Evolutionary conservation across 2,113 vertebrate genomes (phyloP).

Genomic region (Mohoua ochrocephala): DNA sequence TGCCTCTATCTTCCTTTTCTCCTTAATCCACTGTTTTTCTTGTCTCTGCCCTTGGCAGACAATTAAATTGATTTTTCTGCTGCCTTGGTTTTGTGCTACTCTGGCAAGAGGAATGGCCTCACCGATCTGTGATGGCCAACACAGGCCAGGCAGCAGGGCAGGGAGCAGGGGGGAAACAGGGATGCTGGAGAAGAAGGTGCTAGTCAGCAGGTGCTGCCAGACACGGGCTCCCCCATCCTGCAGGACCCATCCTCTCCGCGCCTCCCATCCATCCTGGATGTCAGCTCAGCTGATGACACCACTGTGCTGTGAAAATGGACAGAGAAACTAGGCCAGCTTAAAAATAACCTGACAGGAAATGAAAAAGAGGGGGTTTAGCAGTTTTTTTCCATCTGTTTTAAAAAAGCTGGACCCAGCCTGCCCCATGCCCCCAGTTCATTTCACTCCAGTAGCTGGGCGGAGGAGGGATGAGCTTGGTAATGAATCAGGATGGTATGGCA

Average conservation of each 20-base stretch:
- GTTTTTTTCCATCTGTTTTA: background rate
- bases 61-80: background rate
- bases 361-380: background rate
- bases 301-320: background rate
- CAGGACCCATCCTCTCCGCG: accelerated
- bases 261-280: background rate
- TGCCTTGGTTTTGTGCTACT: background rate
- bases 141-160: background rate
- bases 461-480: background rate
- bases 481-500: background rate
- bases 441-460: background rate
- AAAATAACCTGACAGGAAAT: background rate
- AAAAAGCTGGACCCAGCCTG: background rate
- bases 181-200: background rate
- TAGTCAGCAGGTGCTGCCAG: background rate
- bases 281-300: background rate
- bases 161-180: background rate
- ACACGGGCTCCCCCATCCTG: accelerated
- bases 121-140: accelerated
- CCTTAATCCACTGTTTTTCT: background rate
- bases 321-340: constrained; percentile 22
- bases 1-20: background rate
- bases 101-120: background rate
- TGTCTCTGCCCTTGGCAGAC: background rate
- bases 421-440: background rate